phyloP scores from a whole-genome alignment of 2,888 invertebrate genomes.

The Lithophane ornitopus region DNA sequence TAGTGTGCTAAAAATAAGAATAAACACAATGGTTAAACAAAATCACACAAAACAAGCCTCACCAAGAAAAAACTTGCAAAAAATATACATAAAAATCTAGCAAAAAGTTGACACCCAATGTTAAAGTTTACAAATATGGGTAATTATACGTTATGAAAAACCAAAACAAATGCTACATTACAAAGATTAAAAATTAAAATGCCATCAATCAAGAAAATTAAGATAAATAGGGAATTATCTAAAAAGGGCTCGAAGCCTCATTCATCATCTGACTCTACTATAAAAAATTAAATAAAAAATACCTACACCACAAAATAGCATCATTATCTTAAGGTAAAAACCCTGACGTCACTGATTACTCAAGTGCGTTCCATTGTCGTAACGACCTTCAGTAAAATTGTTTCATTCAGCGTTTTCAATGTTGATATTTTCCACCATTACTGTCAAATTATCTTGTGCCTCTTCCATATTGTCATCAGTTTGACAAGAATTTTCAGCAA shows the following conservation, averaged over 20 bases:
- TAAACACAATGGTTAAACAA: constrained; percentile 39
- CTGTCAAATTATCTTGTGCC: constrained; percentile 61
- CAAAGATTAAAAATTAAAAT: constrained; percentile 45
- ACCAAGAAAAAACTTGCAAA: neutral
- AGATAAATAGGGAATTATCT: constrained; percentile 54
- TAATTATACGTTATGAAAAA: neutral
- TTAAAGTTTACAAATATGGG: neutral
- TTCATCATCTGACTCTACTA: constrained; percentile 24
- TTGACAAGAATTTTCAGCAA: constrained; percentile 51
- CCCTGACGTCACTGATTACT: constrained; percentile 16
- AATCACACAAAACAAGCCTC: neutral
- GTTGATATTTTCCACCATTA: constrained; percentile 67
- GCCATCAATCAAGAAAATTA: constrained; percentile 60
- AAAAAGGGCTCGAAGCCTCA: constrained; percentile 31
- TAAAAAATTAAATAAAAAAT: constrained; percentile 32
- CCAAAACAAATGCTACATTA: constrained; percentile 22
- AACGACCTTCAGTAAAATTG: constrained; percentile 28
- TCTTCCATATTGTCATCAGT: constrained; percentile 55
- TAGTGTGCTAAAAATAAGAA: constrained; percentile 50
- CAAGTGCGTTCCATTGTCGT: constrained; percentile 32
- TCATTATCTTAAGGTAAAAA: constrained; percentile 39
- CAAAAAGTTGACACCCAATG: neutral
- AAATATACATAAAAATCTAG: too few species aligned
- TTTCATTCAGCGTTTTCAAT: constrained; percentile 54
- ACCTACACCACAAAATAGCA: constrained; percentile 49